Evolutionary conservation across 1,140 invertebrate species (phyloP), one percentile per base, ranked within the genome.

Genomic region (Heliconius himera): DNA sequence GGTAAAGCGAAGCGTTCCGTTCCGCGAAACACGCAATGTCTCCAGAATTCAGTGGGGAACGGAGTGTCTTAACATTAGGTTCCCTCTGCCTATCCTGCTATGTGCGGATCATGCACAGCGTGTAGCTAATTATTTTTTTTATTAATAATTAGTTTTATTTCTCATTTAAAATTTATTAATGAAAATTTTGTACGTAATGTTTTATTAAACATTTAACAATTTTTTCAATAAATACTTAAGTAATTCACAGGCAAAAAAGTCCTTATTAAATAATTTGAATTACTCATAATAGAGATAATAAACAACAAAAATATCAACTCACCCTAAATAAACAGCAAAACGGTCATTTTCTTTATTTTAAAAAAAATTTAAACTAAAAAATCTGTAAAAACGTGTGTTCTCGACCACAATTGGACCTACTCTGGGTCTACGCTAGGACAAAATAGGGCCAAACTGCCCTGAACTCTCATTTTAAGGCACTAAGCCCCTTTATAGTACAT

Each of bases 381-480:
- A 56, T 56, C 20, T 56, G 18, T 60, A 46, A 49, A 77, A 54
- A 81, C 85, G 88, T 88, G 87, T 78, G 75, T 36, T 22, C 83
- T 20, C 22, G 66, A 26, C 79, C 78, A 81, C 73, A 79, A 54
- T 74, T 81, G 83, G 85, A 84, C 82, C 85, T 84, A 91, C 91
- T 93, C 84, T 66, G 60, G n/a, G 20, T 80, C 81, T 85, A 29
- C 56, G 20, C 66, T 66, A 78, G 70, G 82, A 81, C 82, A 82
- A 84, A 89, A 85, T 86, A 79, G 38, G 75, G 74, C 91, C 88
- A 91, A 49, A 60, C 36, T n/a, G 20, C 49, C 81, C 81, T 89
- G 90, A 90, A 73, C 89, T 83, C 66, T 81, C 74, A 76, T 81
- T 82, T 87, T 84, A 84, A 87, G 78, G 79, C 74, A 72, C 22